phyloP scores from a whole-genome alignment of 2,113 vertebrate genomes.

The Choloepus hoffmanni region DNA sequence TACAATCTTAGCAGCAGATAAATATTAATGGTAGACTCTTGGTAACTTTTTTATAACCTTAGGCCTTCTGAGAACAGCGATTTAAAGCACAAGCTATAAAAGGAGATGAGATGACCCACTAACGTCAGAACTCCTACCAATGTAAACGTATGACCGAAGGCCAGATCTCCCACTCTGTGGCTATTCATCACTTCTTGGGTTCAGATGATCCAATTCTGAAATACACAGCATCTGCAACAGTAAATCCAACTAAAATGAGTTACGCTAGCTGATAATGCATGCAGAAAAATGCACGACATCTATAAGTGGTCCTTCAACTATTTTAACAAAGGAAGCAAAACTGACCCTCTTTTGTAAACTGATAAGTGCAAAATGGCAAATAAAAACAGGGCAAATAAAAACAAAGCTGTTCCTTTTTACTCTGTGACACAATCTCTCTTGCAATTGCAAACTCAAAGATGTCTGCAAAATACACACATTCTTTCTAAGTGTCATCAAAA shows the following conservation, averaged over 20 bases:
- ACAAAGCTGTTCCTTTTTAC: neutral
- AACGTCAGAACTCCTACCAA: slow-evolving; percentile 51
- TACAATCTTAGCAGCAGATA: neutral
- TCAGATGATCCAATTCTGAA: slow-evolving; percentile 72
- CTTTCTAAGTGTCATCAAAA: neutral
- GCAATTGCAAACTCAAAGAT: slow-evolving; percentile 2
- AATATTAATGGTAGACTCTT: neutral
- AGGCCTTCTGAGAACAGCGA: slow-evolving; percentile 13
- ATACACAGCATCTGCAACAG: slow-evolving; percentile 1
- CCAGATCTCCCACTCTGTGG: neutral
- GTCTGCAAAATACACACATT: neutral
- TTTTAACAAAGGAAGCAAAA: slow-evolving; percentile 47
- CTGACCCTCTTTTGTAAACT: slow-evolving; percentile 43
- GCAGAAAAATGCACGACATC: slow-evolving; percentile 18
- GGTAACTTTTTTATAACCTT: slow-evolving; percentile 4
- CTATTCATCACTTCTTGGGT: slow-evolving; percentile 10
- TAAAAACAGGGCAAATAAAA: neutral
- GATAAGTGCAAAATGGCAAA: slow-evolving; percentile 44
- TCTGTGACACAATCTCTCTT: neutral
- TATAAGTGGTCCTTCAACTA: neutral
- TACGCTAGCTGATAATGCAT: slow-evolving; percentile 38
- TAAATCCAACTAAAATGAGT: slow-evolving; percentile 40
- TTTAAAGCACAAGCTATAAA: slow-evolving; percentile 53
- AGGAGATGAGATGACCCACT: slow-evolving; percentile 50
- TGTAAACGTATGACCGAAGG: slow-evolving; percentile 28